Evolutionary conservation across 2,113 vertebrate species (phyloP), one percentile per base, ranked within the genome.

Genomic region (Xenus cinereus): DNA sequence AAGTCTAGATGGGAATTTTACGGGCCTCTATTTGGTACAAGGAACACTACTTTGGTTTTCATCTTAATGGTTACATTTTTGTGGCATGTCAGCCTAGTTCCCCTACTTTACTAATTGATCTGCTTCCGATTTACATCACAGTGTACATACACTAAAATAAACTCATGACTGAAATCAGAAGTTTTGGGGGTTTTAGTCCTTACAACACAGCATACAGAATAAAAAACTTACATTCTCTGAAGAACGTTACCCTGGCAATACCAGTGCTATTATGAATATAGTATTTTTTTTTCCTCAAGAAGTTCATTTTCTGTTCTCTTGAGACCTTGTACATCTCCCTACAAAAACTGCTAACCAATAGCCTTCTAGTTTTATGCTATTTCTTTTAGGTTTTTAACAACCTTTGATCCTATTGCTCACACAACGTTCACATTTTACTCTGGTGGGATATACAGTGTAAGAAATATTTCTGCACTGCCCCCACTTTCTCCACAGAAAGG

Each of bases 301-400:
- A 91, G 6, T 79, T 95, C 9, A 78, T 90, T 92, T 96, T 80
- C 87, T 90, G 37, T 71, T 90, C 85, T 85, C 71, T 84, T 51
- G 50, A 87, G 28, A 84, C 16, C 16, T 41, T 83, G 16, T 53
- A 90, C 17, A 73, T 4, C 7, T 1, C 28, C 9, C n/a, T 13
- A 3, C 16, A 19, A 78, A 91, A 92, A 90, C 63, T 4, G 39
- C 56, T 84, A 92, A 45, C 16, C 35, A 79, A 32, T 39, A 71
- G 74, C 19, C 37, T 68, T 72, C 64, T 75, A 87, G 60, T 73
- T 82, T 77, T 50, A 68, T 48, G 57, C 30, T 66, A 33, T 72
- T 84, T 93, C 64, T 82, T 84, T 91, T 51, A 84, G 78, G 35
- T 39, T 86, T 75, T 66, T 74, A 88, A 68, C 4, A 27, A 90